Percentiles rank a stretch among this genome's conserved stretches.
Evolutionary conservation across 92 coral and sea anemone species (phyloP).

Genomic region (Epizoanthus ramosus): DNA sequence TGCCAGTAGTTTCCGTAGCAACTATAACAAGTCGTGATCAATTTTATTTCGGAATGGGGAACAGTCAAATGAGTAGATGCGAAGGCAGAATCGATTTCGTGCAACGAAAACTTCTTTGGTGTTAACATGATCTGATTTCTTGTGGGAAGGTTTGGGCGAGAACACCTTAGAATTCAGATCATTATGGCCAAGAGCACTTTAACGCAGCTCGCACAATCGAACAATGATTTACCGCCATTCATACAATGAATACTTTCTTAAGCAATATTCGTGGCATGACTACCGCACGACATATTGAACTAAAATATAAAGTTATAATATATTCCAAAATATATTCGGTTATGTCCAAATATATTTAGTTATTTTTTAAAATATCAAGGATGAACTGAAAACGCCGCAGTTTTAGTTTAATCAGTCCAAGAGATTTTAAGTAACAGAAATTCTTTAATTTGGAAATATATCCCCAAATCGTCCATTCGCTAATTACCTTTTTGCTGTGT

Average conservation of each 20-base stretch:
- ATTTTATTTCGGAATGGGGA: no score
- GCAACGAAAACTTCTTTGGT: no score
- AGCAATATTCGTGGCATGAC: constrained; percentile 6
- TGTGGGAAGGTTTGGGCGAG: no score
- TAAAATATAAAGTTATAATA: background rate
- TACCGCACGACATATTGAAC: background rate
- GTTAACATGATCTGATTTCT: no score
- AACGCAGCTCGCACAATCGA: background rate
- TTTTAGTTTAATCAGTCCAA: background rate
- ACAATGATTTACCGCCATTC: background rate
- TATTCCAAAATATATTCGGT: background rate
- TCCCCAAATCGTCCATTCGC: background rate
- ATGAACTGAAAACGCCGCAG: background rate
- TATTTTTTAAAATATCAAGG: background rate
- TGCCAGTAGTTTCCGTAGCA: no score
- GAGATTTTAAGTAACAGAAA: background rate
- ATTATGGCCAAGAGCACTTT: no score
- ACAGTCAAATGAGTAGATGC: no score
- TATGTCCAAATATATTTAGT: background rate
- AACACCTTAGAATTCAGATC: no score
- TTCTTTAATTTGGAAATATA: background rate
- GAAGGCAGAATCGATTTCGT: no score
- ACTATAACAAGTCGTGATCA: no score
- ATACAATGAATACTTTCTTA: constrained; percentile 1
- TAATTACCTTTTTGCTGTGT: background rate